Evolutionary conservation across 2,888 invertebrate genomes (phyloP), one percentile per base, ranked within the genome.

Genomic region (Ormyrus pomaceus): DNA sequence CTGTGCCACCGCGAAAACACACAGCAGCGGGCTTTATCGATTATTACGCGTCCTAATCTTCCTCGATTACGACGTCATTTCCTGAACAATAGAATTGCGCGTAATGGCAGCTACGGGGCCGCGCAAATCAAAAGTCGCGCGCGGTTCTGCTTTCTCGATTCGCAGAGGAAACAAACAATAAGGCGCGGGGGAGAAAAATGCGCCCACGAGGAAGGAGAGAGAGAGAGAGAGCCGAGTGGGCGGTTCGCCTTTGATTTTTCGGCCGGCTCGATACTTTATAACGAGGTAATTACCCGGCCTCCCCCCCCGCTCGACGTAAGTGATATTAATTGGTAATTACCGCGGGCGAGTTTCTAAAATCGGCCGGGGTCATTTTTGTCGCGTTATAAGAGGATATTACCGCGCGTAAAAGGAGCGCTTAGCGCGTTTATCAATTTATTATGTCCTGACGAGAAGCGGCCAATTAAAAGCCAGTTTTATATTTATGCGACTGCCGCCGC

Each of bases 31-130:
- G 34, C 3, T 4, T 34, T 71, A 77, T 71, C 51, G 71, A 50
- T 58, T 71, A 65, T 77, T 77, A 77, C 70, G 58, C 65, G 56
- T 8, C 13, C 56, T 58, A 71, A 71, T 77, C 56, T 77, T 34
- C 8, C 58, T 19, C 70, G 34, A 34, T 34, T 34, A 7, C 59
- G 10, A n/a, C 19, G n/a, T 11, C 11, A 13, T 64, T 55, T 19
- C 45, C 0, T 7, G 58, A 5, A 46, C 45, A 10, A n/a, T 11
- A n/a, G 19, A 51, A 6, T 19, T 64, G 10, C 48, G 62, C 13
- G 11, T 13, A 34, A 64, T 34, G 11, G 45, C 62, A 45, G 19
- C 48, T 7, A 45, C 61, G 10, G 34, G 34, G 34, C 34, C 62
- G 8, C 34, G 61, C 61, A n/a, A 48, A 64, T 48, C 46, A 68